Percentiles rank a stretch among this genome's conserved stretches.
These are phyloP conservation scores for Yasuhikotakia modesta DNA, from an alignment of 2,797 vertebrate genomes.

Conservation along the genomic window DNA sequence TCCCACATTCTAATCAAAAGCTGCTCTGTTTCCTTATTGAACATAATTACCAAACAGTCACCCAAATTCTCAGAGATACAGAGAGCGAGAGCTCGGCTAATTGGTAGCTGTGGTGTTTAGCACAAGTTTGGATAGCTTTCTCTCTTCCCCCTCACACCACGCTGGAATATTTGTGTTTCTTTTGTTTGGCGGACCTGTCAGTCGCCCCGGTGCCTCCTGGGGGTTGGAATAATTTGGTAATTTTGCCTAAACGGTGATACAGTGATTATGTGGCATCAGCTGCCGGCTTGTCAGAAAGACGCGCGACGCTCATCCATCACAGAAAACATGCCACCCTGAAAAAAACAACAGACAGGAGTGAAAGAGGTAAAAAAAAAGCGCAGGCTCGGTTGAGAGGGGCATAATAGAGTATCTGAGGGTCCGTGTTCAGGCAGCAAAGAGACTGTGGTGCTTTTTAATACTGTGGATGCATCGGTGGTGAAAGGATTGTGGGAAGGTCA, in stretches of 20 bases:
- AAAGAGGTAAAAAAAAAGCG: slow-evolving; percentile 45
- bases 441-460: slow-evolving; percentile 62
- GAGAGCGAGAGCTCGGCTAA: slow-evolving; percentile 17
- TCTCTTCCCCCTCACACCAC: neutral
- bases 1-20: slow-evolving; percentile 65
- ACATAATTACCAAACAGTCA: slow-evolving; percentile 62
- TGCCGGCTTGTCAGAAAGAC: slow-evolving; percentile 78
- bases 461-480: slow-evolving; percentile 68
- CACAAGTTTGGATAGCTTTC: slow-evolving; percentile 1
- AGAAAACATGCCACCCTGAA: slow-evolving; percentile 42
- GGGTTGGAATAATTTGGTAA: slow-evolving; percentile 82
- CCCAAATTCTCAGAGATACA: slow-evolving; percentile 37
- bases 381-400: slow-evolving; percentile 33
- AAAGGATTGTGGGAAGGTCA: slow-evolving; percentile 74
- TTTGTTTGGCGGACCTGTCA: slow-evolving; percentile 75
- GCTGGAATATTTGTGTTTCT: slow-evolving; percentile 56
- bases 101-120: slow-evolving; percentile 29
- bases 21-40: slow-evolving; percentile 60
- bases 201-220: slow-evolving; percentile 71
- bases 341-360: slow-evolving; percentile 60
- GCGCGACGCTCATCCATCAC: slow-evolving; percentile 81
- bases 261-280: slow-evolving; percentile 87
- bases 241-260: slow-evolving; percentile 81
- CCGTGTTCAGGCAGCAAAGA: slow-evolving; percentile 62
- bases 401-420: slow-evolving; percentile 45